Evolutionary conservation across 1,140 invertebrate species (phyloP).

Genomic region (Amphibalanus amphitrite): DNA sequence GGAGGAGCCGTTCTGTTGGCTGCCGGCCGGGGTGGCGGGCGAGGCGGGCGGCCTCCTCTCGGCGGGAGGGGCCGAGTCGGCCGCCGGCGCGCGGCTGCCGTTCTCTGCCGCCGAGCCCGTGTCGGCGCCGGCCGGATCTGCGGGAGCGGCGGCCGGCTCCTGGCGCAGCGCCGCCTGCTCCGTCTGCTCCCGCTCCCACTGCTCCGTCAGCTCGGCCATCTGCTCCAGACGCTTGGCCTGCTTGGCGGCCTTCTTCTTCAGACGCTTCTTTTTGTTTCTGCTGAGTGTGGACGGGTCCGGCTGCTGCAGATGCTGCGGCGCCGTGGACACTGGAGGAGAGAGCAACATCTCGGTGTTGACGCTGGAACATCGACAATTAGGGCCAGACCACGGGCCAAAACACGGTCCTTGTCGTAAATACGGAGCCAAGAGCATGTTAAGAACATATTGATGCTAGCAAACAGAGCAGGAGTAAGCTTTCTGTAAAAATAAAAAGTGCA

Average conservation of each 20-base stretch:
- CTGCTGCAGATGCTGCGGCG: slow-evolving; percentile 71
- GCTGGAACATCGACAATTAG: too few species aligned
- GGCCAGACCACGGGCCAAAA: too few species aligned
- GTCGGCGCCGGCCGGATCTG: slow-evolving; percentile 6
- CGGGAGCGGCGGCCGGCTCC: too few species aligned
- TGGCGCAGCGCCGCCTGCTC: too few species aligned
- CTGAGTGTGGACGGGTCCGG: slow-evolving; percentile 63
- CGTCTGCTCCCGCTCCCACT: neutral
- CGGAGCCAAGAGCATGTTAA: too few species aligned
- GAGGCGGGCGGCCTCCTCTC: too few species aligned
- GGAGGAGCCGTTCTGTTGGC: neutral
- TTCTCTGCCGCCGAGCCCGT: slow-evolving; percentile 9
- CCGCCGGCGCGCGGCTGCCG: slow-evolving; percentile 27
- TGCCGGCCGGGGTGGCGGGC: too few species aligned
- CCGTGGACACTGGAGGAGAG: slow-evolving; percentile 70
- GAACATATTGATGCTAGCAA: too few species aligned
- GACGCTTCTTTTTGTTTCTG: slow-evolving; percentile 94
- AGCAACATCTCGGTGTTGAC: too few species aligned
- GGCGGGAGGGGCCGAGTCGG: slow-evolving; percentile 20
- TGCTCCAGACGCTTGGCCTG: slow-evolving; percentile 51
- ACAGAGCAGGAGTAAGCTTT: too few species aligned
- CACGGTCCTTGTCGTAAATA: too few species aligned
- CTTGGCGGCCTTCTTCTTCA: slow-evolving; percentile 91
- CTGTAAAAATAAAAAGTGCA: too few species aligned
- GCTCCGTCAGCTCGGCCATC: slow-evolving; percentile 47